Evolutionary conservation across 1,140 invertebrate species (phyloP), one percentile per base, ranked within the genome.

Genomic region (Cotesia chilonis): DNA sequence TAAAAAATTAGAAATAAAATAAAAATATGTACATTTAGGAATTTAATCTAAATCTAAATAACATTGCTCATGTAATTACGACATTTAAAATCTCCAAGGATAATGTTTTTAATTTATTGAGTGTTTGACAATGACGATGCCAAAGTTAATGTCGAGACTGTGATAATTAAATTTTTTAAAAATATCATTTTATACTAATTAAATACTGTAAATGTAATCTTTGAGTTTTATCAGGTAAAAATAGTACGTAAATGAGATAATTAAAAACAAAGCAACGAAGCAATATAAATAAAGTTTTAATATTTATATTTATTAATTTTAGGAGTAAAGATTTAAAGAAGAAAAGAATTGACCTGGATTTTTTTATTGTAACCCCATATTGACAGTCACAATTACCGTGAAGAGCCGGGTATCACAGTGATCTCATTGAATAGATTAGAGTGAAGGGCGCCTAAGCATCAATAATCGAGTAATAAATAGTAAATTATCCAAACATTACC

Each of bases 341-440:
- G 52, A 14, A 10, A 61, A 61, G 0, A 64, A 41, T 61, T 35
- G 36, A 68, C 64, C 20, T 14, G 67, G n/a, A 28, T n/a, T 47
- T 41, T 47, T 54, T 52, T 52, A 20, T 47, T 36, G 28, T 37
- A 36, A 41, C 54, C 68, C 68, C 68, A 59, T 54, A 69, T 20
- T 68, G 67, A 17, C n/a, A 17, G 37, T 38, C 38, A 28, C 35
- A 59, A 41, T 36, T 59, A 69, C 68, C 14, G 37, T 61, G 60
- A 47, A 47, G 41, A 47, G 41, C 41, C 41, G 54, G 38, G 37
- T 61, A 63, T 60, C 68, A 47, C 41, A 70, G 28, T 70, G 59
- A 61, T 70, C 20, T 70, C 68, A 70, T 60, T 70, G 68, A 70
- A 14, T 70, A 61, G 37, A 61, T 70, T 57, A 59, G 20, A 37